Evolutionary conservation across 2,797 vertebrate species (phyloP).

Genomic region (Graptemys geographica): DNA sequence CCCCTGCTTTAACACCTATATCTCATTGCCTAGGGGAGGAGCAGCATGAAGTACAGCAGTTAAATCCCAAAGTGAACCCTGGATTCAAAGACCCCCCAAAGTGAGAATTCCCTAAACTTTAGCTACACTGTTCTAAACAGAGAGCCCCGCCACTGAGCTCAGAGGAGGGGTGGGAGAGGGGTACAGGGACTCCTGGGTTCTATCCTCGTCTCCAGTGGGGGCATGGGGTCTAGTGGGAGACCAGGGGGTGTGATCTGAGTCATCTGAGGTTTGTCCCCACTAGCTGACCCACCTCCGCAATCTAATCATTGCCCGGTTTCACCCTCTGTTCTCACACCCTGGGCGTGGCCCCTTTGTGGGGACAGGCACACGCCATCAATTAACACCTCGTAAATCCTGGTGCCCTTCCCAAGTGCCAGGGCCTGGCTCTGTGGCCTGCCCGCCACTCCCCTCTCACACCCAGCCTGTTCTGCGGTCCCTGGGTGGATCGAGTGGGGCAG

Average conservation of each 20-base stretch:
- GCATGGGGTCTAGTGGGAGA: background rate
- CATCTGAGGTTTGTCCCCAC: background rate
- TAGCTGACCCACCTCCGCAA: background rate
- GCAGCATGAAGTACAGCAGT: background rate
- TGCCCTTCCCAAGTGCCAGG: background rate
- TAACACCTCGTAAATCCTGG: background rate
- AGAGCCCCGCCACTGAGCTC: background rate
- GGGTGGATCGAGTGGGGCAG: background rate
- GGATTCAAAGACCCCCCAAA: background rate
- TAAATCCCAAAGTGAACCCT: background rate
- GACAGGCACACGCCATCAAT: background rate
- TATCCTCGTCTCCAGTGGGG: background rate
- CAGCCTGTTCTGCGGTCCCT: background rate
- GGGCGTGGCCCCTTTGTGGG: background rate
- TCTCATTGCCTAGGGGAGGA: background rate
- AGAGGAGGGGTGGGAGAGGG: background rate
- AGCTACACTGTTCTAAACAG: background rate
- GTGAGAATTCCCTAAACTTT: background rate
- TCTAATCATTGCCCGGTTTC: background rate
- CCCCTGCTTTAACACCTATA: background rate
- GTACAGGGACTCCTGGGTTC: background rate
- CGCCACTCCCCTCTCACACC: background rate
- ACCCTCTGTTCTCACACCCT: background rate
- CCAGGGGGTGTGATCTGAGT: background rate
- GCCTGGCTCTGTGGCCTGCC: background rate